phyloP scores from a whole-genome alignment of 2,113 vertebrate genomes.

The Xiphophorus hellerii region DNA sequence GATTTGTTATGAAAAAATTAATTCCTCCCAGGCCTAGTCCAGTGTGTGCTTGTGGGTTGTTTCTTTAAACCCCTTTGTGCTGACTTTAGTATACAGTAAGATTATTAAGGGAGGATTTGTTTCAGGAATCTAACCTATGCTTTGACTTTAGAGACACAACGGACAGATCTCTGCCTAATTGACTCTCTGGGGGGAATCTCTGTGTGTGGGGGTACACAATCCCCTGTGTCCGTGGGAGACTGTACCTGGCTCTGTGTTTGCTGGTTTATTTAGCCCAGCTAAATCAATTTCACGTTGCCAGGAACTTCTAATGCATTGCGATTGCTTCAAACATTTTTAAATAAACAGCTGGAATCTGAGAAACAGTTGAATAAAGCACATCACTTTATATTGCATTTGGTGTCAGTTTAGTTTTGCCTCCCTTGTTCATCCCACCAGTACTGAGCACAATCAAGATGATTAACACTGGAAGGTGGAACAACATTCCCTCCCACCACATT shows the following conservation, averaged over 20 bases:
- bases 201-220: conserved; percentile 9
- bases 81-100: conserved; percentile 1
- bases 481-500: too few species aligned
- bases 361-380: background rate
- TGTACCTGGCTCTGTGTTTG: background rate
- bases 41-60: background rate
- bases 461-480: background rate
- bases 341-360: background rate
- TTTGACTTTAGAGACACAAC: conserved; percentile 29
- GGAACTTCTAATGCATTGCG: background rate
- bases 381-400: background rate
- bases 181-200: conserved; percentile 34
- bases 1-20: too few species aligned
- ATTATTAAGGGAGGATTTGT: conserved; percentile 51
- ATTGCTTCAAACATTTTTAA: background rate
- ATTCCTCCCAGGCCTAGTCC: too few species aligned
- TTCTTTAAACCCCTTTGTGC: background rate
- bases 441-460: background rate
- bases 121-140: conserved; percentile 22
- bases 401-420: background rate
- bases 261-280: background rate
- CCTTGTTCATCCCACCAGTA: background rate
- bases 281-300: background rate
- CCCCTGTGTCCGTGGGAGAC: conserved; percentile 4
- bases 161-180: conserved; percentile 46